Evolutionary conservation across 2,888 invertebrate species (phyloP), one percentile per base, ranked within the genome.

Genomic region (Malthinus seriepunctatus): DNA sequence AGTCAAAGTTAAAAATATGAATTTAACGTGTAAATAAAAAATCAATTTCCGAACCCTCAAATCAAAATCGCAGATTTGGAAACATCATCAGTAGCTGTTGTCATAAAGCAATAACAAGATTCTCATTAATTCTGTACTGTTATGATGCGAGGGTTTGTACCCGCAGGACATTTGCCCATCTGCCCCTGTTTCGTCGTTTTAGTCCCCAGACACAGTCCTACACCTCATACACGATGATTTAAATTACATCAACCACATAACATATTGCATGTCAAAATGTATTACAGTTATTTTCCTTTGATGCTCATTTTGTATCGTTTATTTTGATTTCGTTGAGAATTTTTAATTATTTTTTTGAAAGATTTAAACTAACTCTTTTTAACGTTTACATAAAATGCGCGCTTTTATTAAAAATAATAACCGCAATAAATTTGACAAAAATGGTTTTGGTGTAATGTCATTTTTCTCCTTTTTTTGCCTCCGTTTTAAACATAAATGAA

Each of bases 391-490:
- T 38, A 72, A 73, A 73, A 73, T 23, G 23, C 23, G 3, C 2
- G 23, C 5, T 23, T 23, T n/a, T n/a, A 72, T 64, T 67, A 48
- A 69, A 72, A 70, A 61, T 53, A 56, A 52, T 67, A 72, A 71
- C 72, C 65, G 23, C 65, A 11, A 42, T 42, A 23, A 42, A 42
- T 15, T 69, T 74, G 75, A 76, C 74, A 76, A 77, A 77, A 77
- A 77, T 75, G 76, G 76, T 77, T 77, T 77, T 74, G 74, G 75
- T 74, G 71, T 62, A 67, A 74, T 74, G 75, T 76, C 2, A 23
- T 23, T 23, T 23, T 23, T 23, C 2, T 23, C 23, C 23, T 5
- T 23, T 23, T n/a, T 23, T 23, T 23, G 23, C 23, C 23, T 3
- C 23, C 23, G 23, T 23, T 23, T 23, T 23, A 23, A 23, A 23